Conservation (phyloP, 2,888 invertebrate species). For the Melanchra persicariae region DNA sequence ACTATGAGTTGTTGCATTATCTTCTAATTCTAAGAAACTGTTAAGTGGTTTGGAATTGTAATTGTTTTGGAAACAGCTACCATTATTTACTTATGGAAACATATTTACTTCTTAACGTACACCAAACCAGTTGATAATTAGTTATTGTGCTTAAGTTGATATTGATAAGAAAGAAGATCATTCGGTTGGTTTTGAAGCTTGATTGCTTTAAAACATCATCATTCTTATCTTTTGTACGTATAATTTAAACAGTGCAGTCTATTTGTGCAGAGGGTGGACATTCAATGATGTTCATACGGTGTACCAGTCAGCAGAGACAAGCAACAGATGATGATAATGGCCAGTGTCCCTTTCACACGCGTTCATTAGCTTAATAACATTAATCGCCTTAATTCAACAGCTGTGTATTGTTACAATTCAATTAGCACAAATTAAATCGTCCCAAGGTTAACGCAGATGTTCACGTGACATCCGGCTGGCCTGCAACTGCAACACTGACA, state of each 20-base stretch:
- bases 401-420: conserved; percentile 60
- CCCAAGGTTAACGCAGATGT: conserved; percentile 63
- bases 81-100: neutral
- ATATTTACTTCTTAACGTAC: neutral
- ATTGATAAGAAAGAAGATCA: neutral
- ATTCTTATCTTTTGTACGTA: neutral
- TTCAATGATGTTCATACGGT: conserved; percentile 10
- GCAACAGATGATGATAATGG: conserved; percentile 49
- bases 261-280: conserved; percentile 28
- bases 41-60: neutral
- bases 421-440: conserved; percentile 62
- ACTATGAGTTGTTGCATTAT: conserved; percentile 12
- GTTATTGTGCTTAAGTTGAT: neutral
- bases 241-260: neutral
- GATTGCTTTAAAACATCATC: neutral
- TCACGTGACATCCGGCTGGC: conserved; percentile 59
- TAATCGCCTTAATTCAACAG: conserved; percentile 56
- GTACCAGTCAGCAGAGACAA: conserved; percentile 18
- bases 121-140: neutral
- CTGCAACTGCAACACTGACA: conserved; percentile 27
- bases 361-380: conserved; percentile 48
- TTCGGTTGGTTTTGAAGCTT: neutral
- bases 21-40: conserved; percentile 5
- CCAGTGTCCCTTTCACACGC: conserved; percentile 39
- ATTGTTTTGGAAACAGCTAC: conserved; percentile 1